Evolutionary conservation across 2,888 invertebrate genomes (phyloP), one percentile per base, ranked within the genome.

Genomic region (Pachydiplax longipennis): DNA sequence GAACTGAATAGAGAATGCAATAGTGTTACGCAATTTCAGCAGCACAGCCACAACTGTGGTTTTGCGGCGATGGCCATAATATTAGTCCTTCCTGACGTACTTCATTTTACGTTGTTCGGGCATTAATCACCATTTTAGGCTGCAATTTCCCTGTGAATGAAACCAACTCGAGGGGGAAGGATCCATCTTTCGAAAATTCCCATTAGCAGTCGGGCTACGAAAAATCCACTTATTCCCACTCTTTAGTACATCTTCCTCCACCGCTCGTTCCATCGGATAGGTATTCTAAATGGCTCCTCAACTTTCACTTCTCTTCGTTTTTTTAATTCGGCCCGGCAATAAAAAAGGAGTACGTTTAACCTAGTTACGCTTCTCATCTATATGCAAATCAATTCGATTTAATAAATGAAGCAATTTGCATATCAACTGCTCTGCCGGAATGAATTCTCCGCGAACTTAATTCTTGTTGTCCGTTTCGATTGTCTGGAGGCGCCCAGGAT

Each of bases 351-450:
- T 53, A 37, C 87, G 65, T 37, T 87, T 40, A 87, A 87, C 65
- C 37, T 87, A 65, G 61, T 87, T 65, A 87, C 87, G 37, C 65
- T 10, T 87, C 87, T 87, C 61, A 87, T 87, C 87, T 87, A 65
- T 61, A 65, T 87, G 87, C 53, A 87, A 87, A 87, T 87, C 37
- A 61, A 61, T 87, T 65, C 87, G 37, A 65, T 87, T 87, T 61
- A 61, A 87, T 87, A 87, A 87, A 87, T 37, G 65, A 18, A 22
- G 61, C n/a, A 35, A 87, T 87, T 87, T 87, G 87, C 87, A 87
- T 87, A 61, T 65, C 61, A 87, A 87, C 87, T 87, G 73, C 73
- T 87, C 87, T 87, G 8, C 61, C 61, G 87, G 35, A 87, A 87
- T 87, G 87, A 61, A 40, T 37, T 87, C 61, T 37, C 58, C 35